Percentiles rank a stretch among this genome's conserved stretches.
phyloP scores from a whole-genome alignment of 2,113 vertebrate species.

The Nettapus auritus region DNA sequence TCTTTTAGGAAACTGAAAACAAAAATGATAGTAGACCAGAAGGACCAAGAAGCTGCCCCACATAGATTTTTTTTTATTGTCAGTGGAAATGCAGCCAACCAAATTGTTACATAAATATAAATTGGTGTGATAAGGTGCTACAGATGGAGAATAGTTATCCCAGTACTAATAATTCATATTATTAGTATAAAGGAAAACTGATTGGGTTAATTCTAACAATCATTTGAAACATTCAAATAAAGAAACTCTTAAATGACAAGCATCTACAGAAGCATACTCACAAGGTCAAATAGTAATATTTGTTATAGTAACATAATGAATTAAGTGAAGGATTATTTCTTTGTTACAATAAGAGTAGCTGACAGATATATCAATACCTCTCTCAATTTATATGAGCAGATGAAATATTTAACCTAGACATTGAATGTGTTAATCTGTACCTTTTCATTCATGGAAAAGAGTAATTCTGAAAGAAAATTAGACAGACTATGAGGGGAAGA shows the following conservation, averaged over 20 bases:
- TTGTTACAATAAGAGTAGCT: neutral
- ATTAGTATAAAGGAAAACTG: conserved; percentile 25
- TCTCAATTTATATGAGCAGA: neutral
- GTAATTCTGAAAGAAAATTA: neutral
- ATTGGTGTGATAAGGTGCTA: neutral
- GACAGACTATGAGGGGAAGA: neutral
- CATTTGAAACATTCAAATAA: neutral
- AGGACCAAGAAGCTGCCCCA: neutral
- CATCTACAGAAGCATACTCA: neutral
- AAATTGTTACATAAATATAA: conserved; percentile 3
- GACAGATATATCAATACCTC: conserved; percentile 13
- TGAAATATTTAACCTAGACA: conserved; percentile 5
- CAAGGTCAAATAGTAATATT: conserved; percentile 42
- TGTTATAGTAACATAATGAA: conserved; percentile 12
- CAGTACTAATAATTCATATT: conserved; percentile 4
- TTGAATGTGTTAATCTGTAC: neutral
- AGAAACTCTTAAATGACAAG: neutral
- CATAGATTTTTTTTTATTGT: neutral
- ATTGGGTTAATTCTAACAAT: conserved; percentile 6
- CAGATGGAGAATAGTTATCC: neutral
- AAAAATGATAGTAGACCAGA: neutral
- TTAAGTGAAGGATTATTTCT: conserved; percentile 35
- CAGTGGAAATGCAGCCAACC: neutral
- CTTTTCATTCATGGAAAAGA: neutral
- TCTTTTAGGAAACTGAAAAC: neutral